Conservation (phyloP, 2,113 vertebrate species). For the Dipodomys merriami region DNA sequence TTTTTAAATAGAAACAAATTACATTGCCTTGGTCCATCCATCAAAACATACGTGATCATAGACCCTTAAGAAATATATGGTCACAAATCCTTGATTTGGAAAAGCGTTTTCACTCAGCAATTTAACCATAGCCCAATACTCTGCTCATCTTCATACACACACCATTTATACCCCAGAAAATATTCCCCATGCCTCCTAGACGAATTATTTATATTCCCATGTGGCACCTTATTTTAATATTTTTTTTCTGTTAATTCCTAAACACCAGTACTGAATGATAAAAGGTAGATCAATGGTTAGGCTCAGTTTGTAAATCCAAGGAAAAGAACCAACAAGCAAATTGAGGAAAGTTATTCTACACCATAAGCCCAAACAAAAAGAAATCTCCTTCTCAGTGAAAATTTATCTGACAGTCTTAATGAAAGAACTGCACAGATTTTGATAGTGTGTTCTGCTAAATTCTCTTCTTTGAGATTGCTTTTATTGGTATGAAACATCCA, state of each 20-base stretch:
- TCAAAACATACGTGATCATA: neutral
- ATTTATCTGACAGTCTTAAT: conserved; percentile 72
- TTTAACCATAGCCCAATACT: conserved; percentile 30
- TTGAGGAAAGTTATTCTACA: conserved; percentile 41
- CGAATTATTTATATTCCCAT: conserved; percentile 78
- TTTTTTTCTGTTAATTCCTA: conserved; percentile 70
- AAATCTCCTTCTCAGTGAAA: conserved; percentile 67
- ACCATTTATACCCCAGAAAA: conserved; percentile 65
- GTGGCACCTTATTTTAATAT: conserved; percentile 70
- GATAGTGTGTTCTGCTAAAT: neutral
- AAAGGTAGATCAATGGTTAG: conserved; percentile 55
- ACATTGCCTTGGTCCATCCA: neutral
- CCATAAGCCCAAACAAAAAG: conserved; percentile 56
- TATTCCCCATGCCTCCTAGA: conserved; percentile 60
- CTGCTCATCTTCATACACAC: no score
- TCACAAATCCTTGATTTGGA: conserved; percentile 58
- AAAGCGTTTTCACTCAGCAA: conserved; percentile 59
- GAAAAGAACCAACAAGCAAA: conserved; percentile 56
- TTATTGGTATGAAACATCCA: conserved; percentile 27
- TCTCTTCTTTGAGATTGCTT: conserved; percentile 48
- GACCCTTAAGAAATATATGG: neutral
- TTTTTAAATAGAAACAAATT: neutral
- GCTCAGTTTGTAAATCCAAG: conserved; percentile 64
- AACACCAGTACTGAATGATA: conserved; percentile 69
- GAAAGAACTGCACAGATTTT: conserved; percentile 22